A percentile compares a stretch with the other conserved stretches of the same genome.
Evolutionary conservation across 2,888 invertebrate genomes (phyloP).

Genomic region (Conus canariensis): DNA sequence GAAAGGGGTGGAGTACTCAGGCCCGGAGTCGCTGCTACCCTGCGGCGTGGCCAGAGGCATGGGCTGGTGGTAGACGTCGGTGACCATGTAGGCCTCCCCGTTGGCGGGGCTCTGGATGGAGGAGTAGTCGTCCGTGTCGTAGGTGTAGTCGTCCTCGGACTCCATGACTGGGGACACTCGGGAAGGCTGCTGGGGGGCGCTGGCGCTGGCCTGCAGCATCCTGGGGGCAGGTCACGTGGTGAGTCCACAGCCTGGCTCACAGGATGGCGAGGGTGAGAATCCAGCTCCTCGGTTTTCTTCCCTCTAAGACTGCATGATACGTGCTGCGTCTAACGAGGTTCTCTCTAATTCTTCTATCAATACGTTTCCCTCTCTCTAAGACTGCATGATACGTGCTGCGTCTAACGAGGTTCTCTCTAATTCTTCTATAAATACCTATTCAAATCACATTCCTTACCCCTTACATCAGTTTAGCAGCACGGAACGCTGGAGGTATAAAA

Average conservation of each 20-base stretch:
- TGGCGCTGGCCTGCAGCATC: not conserved
- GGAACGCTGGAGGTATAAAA: not conserved
- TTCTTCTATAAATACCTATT: not conserved
- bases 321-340: not conserved
- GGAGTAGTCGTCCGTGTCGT: slow-evolving; percentile 29
- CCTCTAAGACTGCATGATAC: not conserved
- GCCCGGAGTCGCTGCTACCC: slow-evolving; percentile 17
- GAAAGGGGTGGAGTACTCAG: slow-evolving; percentile 29
- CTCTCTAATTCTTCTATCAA: no score
- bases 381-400: not conserved
- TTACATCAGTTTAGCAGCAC: not conserved
- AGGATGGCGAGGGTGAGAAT: not conserved
- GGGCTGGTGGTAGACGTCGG: slow-evolving; percentile 34
- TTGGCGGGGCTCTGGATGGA: not conserved
- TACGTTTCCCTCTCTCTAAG: not conserved
- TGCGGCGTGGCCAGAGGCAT: slow-evolving; percentile 26
- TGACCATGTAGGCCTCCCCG: slow-evolving; percentile 30
- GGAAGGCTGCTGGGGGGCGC: not conserved
- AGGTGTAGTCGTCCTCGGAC: slow-evolving; percentile 24
- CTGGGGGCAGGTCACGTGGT: not conserved
- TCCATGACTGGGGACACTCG: slow-evolving; percentile 11
- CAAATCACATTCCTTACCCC: not conserved
- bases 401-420: not conserved
- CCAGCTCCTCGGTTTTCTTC: not conserved
- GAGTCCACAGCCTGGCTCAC: not conserved